These are phyloP conservation scores for Bovichtus diacanthus DNA, from an alignment of 2,797 vertebrate genomes.

Conservation along the genomic window DNA sequence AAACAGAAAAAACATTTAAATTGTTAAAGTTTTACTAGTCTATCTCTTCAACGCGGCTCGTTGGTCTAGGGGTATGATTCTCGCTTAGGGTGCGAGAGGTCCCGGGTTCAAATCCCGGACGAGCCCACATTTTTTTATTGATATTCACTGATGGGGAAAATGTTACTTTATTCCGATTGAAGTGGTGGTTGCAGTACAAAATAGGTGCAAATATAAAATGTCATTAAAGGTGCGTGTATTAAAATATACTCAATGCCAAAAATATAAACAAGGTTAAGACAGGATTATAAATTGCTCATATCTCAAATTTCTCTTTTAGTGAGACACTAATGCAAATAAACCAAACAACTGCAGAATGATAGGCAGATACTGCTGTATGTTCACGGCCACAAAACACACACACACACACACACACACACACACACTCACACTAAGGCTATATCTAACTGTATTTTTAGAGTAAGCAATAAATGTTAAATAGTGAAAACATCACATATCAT, in stretches of 20 bases:
- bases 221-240: not conserved
- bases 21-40: rapidly evolving
- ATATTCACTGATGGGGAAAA: not conserved
- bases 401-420: not conserved
- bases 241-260: not conserved
- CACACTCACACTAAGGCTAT: not conserved
- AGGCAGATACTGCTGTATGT: not conserved
- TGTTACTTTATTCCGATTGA: no score
- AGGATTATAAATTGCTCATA: not conserved
- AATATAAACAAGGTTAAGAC: not conserved
- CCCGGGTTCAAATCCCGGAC: constrained; percentile 86
- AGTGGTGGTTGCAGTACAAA: not conserved
- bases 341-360: not conserved
- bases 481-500: not conserved
- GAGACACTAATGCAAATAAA: not conserved
- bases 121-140: constrained; percentile 54
- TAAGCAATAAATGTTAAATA: not conserved
- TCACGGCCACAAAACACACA: not conserved
- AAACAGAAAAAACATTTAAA: rapidly evolving
- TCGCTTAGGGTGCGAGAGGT: constrained; percentile 87
- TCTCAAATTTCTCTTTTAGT: not conserved
- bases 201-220: not conserved
- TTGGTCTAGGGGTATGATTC: constrained; percentile 88
- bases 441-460: not conserved
- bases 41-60: constrained; percentile 53